A percentile compares a stretch with the other conserved stretches of the same genome.
Evolutionary conservation across 2,888 invertebrate species (phyloP).

Genomic region (Hirtodrosophila cameraria): DNA sequence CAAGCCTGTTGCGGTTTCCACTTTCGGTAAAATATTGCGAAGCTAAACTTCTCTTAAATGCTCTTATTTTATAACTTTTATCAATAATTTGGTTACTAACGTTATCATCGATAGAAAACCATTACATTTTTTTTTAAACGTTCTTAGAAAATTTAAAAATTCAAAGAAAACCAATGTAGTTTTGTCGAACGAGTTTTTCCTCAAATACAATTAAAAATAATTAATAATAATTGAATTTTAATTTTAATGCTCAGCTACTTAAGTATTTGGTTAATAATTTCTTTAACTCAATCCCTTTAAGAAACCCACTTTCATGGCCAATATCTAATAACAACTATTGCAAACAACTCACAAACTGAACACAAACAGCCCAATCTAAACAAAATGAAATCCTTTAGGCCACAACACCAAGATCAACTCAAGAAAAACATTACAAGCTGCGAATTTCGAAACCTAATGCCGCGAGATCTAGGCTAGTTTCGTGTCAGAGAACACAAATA

Average conservation of each 20-base stretch:
- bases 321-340: slow-evolving; percentile 52
- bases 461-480: slow-evolving; percentile 61
- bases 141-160: too few species aligned
- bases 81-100: too few species aligned
- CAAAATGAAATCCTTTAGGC: slow-evolving; percentile 50
- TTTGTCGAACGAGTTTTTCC: too few species aligned
- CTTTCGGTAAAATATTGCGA: too few species aligned
- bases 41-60: too few species aligned
- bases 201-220: background rate
- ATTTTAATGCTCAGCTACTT: background rate
- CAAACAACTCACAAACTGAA: slow-evolving; percentile 42
- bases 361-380: slow-evolving; percentile 31
- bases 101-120: too few species aligned
- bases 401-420: slow-evolving; percentile 16
- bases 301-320: slow-evolving; percentile 16
- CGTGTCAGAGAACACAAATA: slow-evolving; percentile 51
- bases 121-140: too few species aligned
- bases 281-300: background rate
- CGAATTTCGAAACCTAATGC: slow-evolving; percentile 15
- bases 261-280: slow-evolving; percentile 13
- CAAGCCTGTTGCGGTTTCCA: too few species aligned
- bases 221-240: background rate
- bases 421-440: slow-evolving; percentile 31
- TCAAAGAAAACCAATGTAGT: too few species aligned
- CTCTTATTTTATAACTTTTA: too few species aligned